phyloP scores from a whole-genome alignment of 1,140 invertebrate species.

The Pogonus chalceus region DNA sequence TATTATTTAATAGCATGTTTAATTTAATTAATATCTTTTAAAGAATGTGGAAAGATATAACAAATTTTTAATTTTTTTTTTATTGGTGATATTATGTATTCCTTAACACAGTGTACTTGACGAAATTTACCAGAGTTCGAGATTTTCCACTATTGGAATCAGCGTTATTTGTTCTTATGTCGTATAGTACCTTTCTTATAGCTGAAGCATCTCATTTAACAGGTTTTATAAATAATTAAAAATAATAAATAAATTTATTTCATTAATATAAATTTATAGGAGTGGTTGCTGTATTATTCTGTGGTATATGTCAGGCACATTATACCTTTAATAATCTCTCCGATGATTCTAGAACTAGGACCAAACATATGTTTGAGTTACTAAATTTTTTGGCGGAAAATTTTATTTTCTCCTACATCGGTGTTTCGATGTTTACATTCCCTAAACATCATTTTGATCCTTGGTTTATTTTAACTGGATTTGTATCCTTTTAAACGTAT shows the following conservation, averaged over 20 bases:
- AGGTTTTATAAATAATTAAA: conserved; percentile 51
- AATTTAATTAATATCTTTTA: background rate
- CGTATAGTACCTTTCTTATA: conserved; percentile 93
- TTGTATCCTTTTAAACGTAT: conserved; percentile 66
- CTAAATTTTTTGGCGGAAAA: conserved; percentile 96
- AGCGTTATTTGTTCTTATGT: conserved; percentile 94
- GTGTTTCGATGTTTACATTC: conserved; percentile 97
- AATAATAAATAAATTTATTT: conserved; percentile 9
- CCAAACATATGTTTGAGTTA: conserved; percentile 91
- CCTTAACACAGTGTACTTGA: conserved; percentile 54
- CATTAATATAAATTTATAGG: conserved; percentile 43
- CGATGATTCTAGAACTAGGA: conserved; percentile 73
- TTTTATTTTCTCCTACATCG: conserved; percentile 98
- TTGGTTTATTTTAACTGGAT: conserved; percentile 83
- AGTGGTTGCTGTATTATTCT: conserved; percentile 93
- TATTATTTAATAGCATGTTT: too few relatives aligned
- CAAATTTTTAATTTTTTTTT: too few relatives aligned
- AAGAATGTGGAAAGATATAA: background rate
- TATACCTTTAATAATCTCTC: conserved; percentile 98
- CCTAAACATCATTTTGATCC: conserved; percentile 89
- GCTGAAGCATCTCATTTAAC: conserved; percentile 92
- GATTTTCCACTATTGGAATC: conserved; percentile 96
- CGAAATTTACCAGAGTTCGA: conserved; percentile 88
- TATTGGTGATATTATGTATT: too few relatives aligned
- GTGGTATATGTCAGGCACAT: conserved; percentile 98